phyloP scores from a whole-genome alignment of 2,888 invertebrate species.

The Scaptomyza tumidula region DNA sequence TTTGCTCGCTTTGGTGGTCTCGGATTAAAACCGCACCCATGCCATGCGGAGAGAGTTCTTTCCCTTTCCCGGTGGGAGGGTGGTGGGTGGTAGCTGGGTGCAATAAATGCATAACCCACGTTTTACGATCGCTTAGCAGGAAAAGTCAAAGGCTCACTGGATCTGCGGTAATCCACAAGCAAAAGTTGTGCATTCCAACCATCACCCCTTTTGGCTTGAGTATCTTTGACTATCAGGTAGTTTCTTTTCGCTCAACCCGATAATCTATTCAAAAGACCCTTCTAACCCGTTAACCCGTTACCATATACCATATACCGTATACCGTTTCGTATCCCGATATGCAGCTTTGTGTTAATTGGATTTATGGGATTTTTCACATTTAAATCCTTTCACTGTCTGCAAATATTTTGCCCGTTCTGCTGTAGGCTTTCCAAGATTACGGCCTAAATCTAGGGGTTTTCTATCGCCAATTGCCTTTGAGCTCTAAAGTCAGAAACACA shows the following conservation, averaged over 20 bases:
- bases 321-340: slow-evolving; percentile 40
- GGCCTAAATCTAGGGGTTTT: slow-evolving; percentile 68
- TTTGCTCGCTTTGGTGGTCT: slow-evolving; percentile 64
- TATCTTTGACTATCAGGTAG: slow-evolving; percentile 27
- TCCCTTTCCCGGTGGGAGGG: slow-evolving; percentile 28
- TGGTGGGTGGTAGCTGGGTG: slow-evolving; percentile 36
- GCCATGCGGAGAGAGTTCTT: background rate
- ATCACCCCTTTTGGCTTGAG: slow-evolving; percentile 43
- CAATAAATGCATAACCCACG: slow-evolving; percentile 76
- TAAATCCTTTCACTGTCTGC: slow-evolving; percentile 80
- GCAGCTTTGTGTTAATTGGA: slow-evolving; percentile 82
- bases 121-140: slow-evolving; percentile 81
- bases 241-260: slow-evolving; percentile 1
- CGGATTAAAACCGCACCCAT: slow-evolving; percentile 78
- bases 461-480: slow-evolving; percentile 74
- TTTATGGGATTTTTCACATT: slow-evolving; percentile 76
- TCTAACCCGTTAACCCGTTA: slow-evolving; percentile 52
- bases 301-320: background rate
- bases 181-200: slow-evolving; percentile 38
- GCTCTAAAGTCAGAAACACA: slow-evolving; percentile 38
- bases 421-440: slow-evolving; percentile 55
- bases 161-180: slow-evolving; percentile 71
- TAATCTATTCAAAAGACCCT: slow-evolving; percentile 12
- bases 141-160: slow-evolving; percentile 80
- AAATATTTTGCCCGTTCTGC: slow-evolving; percentile 79